phyloP scores from a whole-genome alignment of 2,888 invertebrate species.

The Lordiphosa andalusiaca region DNA sequence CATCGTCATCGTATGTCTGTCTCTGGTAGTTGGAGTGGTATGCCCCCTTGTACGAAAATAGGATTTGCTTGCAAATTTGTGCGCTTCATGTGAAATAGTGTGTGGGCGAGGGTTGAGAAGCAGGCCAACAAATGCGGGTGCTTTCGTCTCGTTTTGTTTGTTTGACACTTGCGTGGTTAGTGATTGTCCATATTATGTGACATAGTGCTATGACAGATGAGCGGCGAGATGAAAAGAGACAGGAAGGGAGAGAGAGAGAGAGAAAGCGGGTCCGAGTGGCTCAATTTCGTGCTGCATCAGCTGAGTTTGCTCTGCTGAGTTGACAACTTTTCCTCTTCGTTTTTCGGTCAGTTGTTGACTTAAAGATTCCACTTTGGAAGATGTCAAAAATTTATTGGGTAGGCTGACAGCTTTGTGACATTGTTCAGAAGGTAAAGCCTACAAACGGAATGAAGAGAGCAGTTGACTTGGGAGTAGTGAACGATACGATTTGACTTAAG shows the following conservation, averaged over 20 bases:
- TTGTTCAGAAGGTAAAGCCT: not conserved
- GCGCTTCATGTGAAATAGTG: slow-evolving; percentile 12
- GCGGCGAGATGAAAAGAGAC: not conserved
- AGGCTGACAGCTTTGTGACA: not conserved
- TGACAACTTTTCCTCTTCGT: slow-evolving; percentile 32
- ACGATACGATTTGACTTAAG: too few relatives aligned
- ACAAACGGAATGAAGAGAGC: not conserved
- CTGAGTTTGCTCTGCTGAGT: slow-evolving; percentile 37
- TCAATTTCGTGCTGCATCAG: slow-evolving; percentile 42
- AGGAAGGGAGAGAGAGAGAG: not conserved
- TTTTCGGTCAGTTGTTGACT: slow-evolving; percentile 4
- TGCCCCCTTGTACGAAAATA: slow-evolving; percentile 56
- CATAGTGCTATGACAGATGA: slow-evolving; percentile 42
- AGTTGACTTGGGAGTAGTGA: too few relatives aligned
- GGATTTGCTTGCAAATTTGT: slow-evolving; percentile 67
- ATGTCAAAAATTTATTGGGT: slow-evolving; percentile 1
- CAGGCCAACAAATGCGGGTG: slow-evolving; percentile 16
- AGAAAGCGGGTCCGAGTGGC: slow-evolving; percentile 15
- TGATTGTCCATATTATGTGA: slow-evolving; percentile 69
- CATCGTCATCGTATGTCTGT: slow-evolving; percentile 9
- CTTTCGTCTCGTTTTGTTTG: slow-evolving; percentile 55
- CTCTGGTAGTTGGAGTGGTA: slow-evolving; percentile 14
- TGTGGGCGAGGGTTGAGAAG: slow-evolving; percentile 1
- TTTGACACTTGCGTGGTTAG: slow-evolving; percentile 68
- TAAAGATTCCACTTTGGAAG: not conserved